Base-by-base conservation (phyloP, 2,797 vertebrate species). In the Cygnus olor region DNA sequence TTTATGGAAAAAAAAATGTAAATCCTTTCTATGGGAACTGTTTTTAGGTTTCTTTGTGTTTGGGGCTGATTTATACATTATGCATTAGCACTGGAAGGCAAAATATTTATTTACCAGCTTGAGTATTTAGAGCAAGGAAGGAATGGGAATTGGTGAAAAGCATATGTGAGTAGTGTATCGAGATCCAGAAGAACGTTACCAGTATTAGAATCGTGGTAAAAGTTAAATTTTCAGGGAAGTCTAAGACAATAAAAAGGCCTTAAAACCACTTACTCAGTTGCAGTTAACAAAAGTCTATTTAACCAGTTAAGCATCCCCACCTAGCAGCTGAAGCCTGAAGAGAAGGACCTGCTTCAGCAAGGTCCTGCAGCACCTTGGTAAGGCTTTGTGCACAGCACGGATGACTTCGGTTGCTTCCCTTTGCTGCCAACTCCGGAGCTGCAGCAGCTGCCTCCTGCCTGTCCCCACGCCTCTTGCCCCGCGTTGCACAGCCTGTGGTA, bases 41-140 rank as follows among this genome's bases (percentile, higher is more conserved):
- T 42, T 93, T 95, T 93, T 90, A 93, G 65, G 38, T 85, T 96
- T 96, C 77, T 76, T 88, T 91, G 42, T 95, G 51, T 91, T 94
- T 72, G n/a, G 44, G 56, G 18, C 88, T 90, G 93, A 72, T 85
- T 88, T 96, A 93, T 96, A 90, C 90, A 85, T 96, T 94, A 91
- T 96, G 71, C 78, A 82, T 94, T 93, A 96, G 85, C 17, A 58
- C 1, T 11, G 65, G 80, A 91, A 93, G 90, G 83, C 78, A 94
- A 94, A 94, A 91, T 92, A 95, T 80, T 91, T 70, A 72, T 95
- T 91, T 92, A 61, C 82, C 77, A 72, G 71, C 57, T n/a, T 85
- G 92, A 71, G 49, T 94, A 80, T 90, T 88, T 87, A 71, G 89
- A 82, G 61, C 78, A 73, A 42, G 25, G 80, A 90, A 12, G 60